Evolutionary conservation across 2,797 vertebrate genomes (phyloP), one percentile per base, ranked within the genome.

Genomic region (Tadarida brasiliensis): DNA sequence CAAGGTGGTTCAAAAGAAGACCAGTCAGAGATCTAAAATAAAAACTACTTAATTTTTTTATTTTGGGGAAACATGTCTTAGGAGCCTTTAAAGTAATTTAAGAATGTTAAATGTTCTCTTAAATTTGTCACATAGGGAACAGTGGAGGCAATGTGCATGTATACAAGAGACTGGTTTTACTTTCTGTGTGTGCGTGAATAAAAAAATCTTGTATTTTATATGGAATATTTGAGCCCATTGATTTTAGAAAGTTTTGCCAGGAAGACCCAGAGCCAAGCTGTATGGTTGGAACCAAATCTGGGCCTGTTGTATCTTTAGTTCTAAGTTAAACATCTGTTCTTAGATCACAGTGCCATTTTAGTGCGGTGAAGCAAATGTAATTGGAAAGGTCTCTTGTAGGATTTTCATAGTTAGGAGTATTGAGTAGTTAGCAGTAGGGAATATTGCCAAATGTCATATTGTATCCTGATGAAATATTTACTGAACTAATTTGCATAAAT

Each of bases 301-400:
- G 81, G 28, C 26, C 39, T 88, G 24, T 28, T 68, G 33, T 61
- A 22, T 49, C 44, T 88, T 88, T 94, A 76, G 61, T 86, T 83
- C 44, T 35, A 54, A 86, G 33, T n/a, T 54, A 89, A 84, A 87
- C 33, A 86, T 20, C 47, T 90, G 44, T 65, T 94, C 28, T 47
- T 61, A 51, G 73, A n/a, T 54, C 51, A 56, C 8, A 1, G 26
- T 78, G 80, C 22, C 17, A 24, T 67, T 73, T 86, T 19, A 74
- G 39, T 39, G 44, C 51, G 33, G 44, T 33, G 74, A 82, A 92
- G 93, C 68, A 94, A 82, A 86, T 49, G 24, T 35, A 78, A 85
- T 22, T 94, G 57, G 74, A 49, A 92, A 44, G 5, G 11, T 65
- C 73, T 78, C 65, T 59, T 59, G 51, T 24, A 88, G 63, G 68